Evolutionary conservation across 2,888 invertebrate species (phyloP).

Genomic region (Uropetala carovei): DNA sequence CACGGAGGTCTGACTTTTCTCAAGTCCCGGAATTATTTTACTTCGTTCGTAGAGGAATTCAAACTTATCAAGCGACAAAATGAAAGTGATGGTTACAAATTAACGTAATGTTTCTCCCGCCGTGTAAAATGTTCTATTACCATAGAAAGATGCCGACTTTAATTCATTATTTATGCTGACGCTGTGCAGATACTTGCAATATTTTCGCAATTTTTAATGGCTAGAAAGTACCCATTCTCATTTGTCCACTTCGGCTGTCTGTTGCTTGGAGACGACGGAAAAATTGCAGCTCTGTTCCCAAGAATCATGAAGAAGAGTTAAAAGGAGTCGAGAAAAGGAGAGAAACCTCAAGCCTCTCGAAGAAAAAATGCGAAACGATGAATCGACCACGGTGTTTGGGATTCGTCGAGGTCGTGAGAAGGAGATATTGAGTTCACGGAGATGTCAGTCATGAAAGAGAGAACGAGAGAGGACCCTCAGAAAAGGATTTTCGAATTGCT

Average conservation of each 20-base stretch:
- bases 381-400: constrained; percentile 46
- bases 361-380: constrained; percentile 17
- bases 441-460: constrained; percentile 30
- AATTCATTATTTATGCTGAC: background rate
- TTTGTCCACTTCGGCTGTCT: background rate
- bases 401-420: constrained; percentile 56
- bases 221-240: background rate
- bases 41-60: background rate
- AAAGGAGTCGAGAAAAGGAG: background rate
- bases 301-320: background rate
- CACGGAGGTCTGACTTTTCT: background rate
- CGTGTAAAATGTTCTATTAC: background rate
- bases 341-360: background rate
- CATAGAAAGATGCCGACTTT: background rate
- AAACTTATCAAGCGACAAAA: background rate
- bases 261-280: background rate
- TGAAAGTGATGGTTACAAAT: background rate
- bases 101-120: background rate
- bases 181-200: background rate
- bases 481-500: background rate
- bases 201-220: background rate
- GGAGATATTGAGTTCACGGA: constrained; percentile 48
- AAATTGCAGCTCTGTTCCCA: background rate
- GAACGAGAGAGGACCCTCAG: background rate
- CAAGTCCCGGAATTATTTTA: background rate